Percentiles rank a stretch among this genome's conserved stretches.
Evolutionary conservation across 2,113 vertebrate genomes (phyloP).

Genomic region (Cairina moschata): DNA sequence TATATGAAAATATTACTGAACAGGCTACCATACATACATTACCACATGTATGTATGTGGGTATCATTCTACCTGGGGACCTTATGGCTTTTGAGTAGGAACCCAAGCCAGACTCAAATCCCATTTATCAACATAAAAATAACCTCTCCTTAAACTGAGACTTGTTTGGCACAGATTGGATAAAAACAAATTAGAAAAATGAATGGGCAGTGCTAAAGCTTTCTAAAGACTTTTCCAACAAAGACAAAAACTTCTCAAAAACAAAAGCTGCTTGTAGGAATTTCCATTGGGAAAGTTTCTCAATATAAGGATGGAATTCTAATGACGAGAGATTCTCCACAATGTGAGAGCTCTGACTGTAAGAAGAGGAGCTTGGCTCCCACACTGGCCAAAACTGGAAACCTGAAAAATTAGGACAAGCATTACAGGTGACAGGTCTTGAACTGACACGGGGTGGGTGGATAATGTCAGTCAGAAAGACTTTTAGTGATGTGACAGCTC

Average conservation of each 20-base stretch:
- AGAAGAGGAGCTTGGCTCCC: neutral
- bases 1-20: neutral
- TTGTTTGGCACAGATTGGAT: neutral
- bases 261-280: neutral
- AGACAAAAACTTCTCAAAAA: neutral
- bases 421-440: neutral
- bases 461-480: neutral
- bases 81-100: neutral
- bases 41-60: neutral
- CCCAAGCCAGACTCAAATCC: neutral
- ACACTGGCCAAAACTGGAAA: neutral
- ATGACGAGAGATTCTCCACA: neutral
- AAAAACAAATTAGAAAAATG: neutral
- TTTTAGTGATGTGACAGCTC: neutral
- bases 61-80: neutral
- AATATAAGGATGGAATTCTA: neutral
- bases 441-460: neutral
- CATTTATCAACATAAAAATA: neutral
- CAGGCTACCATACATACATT: neutral
- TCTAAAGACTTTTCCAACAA: neutral
- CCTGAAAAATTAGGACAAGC: neutral
- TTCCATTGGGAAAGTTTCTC: neutral
- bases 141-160: neutral
- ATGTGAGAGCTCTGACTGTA: neutral
- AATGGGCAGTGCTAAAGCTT: neutral